These are phyloP conservation scores for Orycteropus afer DNA, from an alignment of 2,113 vertebrate species.

Conservation along the genomic window DNA sequence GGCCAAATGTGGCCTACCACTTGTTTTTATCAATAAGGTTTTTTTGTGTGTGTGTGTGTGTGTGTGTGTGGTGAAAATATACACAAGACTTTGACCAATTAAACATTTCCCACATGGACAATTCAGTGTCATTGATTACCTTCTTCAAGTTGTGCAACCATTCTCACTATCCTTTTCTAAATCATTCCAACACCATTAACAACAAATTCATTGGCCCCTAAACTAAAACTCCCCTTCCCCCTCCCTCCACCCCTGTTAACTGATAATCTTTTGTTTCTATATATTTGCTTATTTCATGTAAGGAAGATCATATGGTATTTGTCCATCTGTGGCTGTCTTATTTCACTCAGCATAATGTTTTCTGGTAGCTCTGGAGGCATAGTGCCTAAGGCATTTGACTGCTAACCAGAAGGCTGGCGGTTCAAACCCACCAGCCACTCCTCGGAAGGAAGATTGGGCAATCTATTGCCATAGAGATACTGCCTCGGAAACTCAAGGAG, in stretches of 20 bases:
- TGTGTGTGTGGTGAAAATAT: not conserved
- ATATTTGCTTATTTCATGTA: not conserved
- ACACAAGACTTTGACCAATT: not conserved
- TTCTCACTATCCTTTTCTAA: not conserved
- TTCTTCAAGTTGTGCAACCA: not conserved
- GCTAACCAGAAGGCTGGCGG: too few species aligned
- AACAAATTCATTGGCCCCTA: not conserved
- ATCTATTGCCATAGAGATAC: too few species aligned
- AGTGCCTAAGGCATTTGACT: too few species aligned
- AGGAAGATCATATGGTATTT: not conserved
- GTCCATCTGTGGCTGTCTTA: not conserved
- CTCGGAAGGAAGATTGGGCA: too few species aligned
- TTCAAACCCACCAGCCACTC: too few species aligned
- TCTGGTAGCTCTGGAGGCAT: too few species aligned
- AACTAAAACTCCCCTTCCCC: not conserved
- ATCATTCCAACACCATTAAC: not conserved
- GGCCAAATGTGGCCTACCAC: not conserved
- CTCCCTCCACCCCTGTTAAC: not conserved
- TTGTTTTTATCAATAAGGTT: not conserved
- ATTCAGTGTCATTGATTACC: not conserved
- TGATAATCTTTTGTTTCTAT: not conserved
- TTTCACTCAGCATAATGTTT: not conserved
- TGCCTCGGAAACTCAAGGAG: too few species aligned
- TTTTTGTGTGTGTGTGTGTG: too few species aligned
- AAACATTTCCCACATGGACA: not conserved